Percentiles rank a stretch among this genome's conserved stretches.
Evolutionary conservation across 2,797 vertebrate species (phyloP).

Genomic region (Tragopan temminckii): DNA sequence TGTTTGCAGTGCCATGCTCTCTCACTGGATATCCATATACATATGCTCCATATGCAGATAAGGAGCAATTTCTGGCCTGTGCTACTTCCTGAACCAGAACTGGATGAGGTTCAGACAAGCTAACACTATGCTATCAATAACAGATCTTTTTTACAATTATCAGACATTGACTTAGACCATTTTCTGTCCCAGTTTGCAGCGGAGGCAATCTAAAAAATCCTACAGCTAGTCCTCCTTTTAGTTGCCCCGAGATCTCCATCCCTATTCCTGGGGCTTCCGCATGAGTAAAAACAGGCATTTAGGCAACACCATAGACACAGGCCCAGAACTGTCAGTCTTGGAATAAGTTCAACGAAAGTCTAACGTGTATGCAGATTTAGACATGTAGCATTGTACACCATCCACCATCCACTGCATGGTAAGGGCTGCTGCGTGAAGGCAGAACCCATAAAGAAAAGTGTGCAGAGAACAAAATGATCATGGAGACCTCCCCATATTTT

Average conservation of each 20-base stretch:
- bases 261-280: not conserved
- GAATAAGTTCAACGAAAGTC: not conserved
- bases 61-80: not conserved
- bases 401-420: rapidly evolving
- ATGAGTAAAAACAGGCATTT: not conserved
- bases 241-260: not conserved
- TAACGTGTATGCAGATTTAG: not conserved
- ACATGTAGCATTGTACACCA: too few species aligned
- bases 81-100: not conserved
- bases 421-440: not conserved
- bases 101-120: not conserved
- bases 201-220: not conserved
- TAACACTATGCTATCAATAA: not conserved
- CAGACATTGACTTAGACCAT: not conserved
- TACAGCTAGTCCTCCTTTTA: not conserved
- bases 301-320: not conserved
- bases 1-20: not conserved
- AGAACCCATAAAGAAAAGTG: not conserved
- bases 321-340: not conserved
- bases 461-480: not conserved
- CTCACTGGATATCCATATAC: not conserved
- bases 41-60: not conserved
- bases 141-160: not conserved
- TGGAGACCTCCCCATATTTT: not conserved
- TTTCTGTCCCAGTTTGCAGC: not conserved